These are phyloP conservation scores for Acanthis flammea DNA, from an alignment of 2,797 vertebrate genomes.

Conservation along the genomic window DNA sequence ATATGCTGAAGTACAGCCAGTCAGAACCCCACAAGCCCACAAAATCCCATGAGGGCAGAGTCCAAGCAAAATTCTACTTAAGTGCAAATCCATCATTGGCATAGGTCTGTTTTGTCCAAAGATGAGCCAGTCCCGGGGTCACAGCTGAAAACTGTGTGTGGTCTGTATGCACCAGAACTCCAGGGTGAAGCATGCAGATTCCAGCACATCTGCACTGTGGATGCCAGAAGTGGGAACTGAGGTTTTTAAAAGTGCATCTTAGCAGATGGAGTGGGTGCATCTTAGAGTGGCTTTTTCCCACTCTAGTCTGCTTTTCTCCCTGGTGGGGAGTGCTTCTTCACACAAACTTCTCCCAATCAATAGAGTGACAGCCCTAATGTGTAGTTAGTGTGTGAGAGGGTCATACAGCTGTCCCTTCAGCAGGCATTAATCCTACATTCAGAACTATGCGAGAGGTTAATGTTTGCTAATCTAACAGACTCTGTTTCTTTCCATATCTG, in stretches of 20 bases:
- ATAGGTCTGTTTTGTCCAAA: neutral
- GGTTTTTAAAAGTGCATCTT: neutral
- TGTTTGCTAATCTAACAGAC: conserved; percentile 63
- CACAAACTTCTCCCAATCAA: neutral
- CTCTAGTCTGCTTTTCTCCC: neutral
- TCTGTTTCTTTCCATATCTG: conserved; percentile 44
- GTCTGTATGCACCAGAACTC: neutral
- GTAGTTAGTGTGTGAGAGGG: neutral
- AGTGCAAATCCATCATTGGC: neutral
- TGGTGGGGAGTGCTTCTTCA: conserved; percentile 1
- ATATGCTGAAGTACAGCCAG: neutral
- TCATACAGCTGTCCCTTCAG: conserved; percentile 44
- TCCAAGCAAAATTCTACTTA: neutral
- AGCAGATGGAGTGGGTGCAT: neutral
- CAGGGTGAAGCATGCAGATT: neutral
- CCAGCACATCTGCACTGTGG: neutral
- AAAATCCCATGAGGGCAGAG: neutral
- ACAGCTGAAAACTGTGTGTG: conserved; percentile 14
- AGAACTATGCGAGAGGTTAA: conserved; percentile 47
- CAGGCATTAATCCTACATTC: conserved; percentile 41
- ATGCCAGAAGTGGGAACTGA: neutral
- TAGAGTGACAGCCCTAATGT: conserved; percentile 29
- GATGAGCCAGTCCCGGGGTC: neutral
- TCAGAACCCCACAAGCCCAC: neutral
- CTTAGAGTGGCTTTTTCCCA: conserved; percentile 7